phyloP scores from a whole-genome alignment of 2,888 invertebrate genomes.

The Caenorhabditis sp. region DNA sequence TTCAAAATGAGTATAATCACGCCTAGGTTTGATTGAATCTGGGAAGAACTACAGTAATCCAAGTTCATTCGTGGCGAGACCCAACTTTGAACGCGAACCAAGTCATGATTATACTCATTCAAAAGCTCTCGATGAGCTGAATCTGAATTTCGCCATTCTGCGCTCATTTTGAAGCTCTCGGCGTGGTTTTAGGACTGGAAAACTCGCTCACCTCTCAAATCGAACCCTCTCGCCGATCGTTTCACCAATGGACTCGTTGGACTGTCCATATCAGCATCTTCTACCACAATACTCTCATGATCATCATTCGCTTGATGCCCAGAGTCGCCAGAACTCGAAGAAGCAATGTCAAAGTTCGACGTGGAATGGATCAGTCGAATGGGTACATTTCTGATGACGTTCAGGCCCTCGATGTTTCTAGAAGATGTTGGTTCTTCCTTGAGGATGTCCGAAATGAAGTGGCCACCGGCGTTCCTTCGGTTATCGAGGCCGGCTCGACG shows the following conservation, averaged over 20 bases:
- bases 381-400: slow-evolving; percentile 55
- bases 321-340: slow-evolving; percentile 59
- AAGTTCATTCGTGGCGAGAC: slow-evolving; percentile 3
- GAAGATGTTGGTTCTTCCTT: slow-evolving; percentile 21
- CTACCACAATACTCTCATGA: slow-evolving; percentile 58
- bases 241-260: slow-evolving; percentile 69
- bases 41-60: neutral
- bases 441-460: slow-evolving; percentile 52
- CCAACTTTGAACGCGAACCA: neutral
- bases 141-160: too few relatives aligned
- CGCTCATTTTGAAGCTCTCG: neutral
- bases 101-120: neutral
- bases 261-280: slow-evolving; percentile 70
- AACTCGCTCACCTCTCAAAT: slow-evolving; percentile 34
- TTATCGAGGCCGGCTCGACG: neutral
- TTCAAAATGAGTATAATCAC: neutral
- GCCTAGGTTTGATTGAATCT: neutral
- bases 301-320: slow-evolving; percentile 59
- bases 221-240: slow-evolving; percentile 49
- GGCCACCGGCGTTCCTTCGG: slow-evolving; percentile 1
- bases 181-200: too few relatives aligned
- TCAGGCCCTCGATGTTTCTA: slow-evolving; percentile 15
- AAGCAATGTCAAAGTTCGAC: slow-evolving; percentile 53
- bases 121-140: neutral
- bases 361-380: slow-evolving; percentile 53